phyloP scores from a whole-genome alignment of 35 echinoderm and acorn worm genomes.

The Heliocidaris tuberculata region DNA sequence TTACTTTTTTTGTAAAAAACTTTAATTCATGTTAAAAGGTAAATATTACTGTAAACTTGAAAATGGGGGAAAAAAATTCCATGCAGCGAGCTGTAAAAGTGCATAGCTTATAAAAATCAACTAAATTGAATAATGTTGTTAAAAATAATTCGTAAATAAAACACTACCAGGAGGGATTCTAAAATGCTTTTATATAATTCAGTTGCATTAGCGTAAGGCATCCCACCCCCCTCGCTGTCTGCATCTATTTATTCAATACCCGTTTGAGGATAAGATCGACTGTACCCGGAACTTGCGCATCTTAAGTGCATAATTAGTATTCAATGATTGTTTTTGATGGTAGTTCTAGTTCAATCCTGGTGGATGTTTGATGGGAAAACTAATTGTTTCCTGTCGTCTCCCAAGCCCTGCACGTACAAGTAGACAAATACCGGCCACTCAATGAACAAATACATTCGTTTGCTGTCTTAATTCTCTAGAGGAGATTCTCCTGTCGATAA shows the following conservation, averaged over 20 bases:
- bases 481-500: background rate
- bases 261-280: background rate
- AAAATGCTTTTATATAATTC: background rate
- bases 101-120: too few species aligned
- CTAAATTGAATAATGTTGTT: too few species aligned
- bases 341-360: background rate
- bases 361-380: conserved; percentile 10
- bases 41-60: too few species aligned
- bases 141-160: too few species aligned
- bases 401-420: background rate
- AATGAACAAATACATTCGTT: background rate
- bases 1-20: too few species aligned
- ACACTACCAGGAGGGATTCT: too few species aligned
- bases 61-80: too few species aligned
- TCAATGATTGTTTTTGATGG: background rate
- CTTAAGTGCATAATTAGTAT: background rate
- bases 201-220: background rate
- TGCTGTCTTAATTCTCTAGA: background rate
- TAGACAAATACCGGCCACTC: background rate
- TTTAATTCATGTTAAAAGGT: too few species aligned
- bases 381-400: background rate
- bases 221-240: background rate
- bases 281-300: background rate
- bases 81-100: too few species aligned
- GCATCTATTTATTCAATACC: background rate